A percentile compares a stretch with the other conserved stretches of the same genome.
Evolutionary conservation across 2,797 vertebrate species (phyloP).

Genomic region (Paedocypris micromegethes): DNA sequence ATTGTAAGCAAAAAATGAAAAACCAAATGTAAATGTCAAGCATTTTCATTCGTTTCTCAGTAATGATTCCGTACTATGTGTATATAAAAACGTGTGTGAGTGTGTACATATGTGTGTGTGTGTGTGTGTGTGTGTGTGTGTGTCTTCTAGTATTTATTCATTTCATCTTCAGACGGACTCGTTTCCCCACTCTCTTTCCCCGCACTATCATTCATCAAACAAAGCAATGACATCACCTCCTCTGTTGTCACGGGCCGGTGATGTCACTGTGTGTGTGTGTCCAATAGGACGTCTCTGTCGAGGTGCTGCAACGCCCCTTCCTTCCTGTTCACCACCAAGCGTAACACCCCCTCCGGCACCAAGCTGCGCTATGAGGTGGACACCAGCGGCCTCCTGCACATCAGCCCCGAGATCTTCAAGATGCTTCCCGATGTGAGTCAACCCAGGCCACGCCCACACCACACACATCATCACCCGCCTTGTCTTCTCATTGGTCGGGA

Average conservation of each 20-base stretch:
- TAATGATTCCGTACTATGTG: too few relatives aligned
- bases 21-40: too few relatives aligned
- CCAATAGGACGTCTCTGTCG: conserved; percentile 78
- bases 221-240: conserved; percentile 15
- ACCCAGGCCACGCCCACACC: too few relatives aligned
- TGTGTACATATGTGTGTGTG: too few relatives aligned
- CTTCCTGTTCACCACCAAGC: conserved; percentile 95
- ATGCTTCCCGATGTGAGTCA: conserved; percentile 92
- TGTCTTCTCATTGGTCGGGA: conserved; percentile 8
- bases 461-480: too few relatives aligned
- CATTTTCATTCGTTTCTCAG: too few relatives aligned
- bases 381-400: conserved; percentile 86
- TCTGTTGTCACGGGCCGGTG: neutral
- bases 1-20: too few relatives aligned
- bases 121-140: too few relatives aligned
- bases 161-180: neutral
- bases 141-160: too few relatives aligned
- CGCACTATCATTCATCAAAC: neutral
- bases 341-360: conserved; percentile 88
- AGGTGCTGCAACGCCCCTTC: conserved; percentile 94
- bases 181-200: neutral
- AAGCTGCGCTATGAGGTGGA: conserved; percentile 96
- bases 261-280: conserved; percentile 4
- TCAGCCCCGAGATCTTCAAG: conserved; percentile 89
- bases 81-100: too few relatives aligned